A percentile compares a stretch with the other conserved stretches of the same genome.
Conservation (phyloP, 2,888 invertebrate species). For the Deilephila porcellus region DNA sequence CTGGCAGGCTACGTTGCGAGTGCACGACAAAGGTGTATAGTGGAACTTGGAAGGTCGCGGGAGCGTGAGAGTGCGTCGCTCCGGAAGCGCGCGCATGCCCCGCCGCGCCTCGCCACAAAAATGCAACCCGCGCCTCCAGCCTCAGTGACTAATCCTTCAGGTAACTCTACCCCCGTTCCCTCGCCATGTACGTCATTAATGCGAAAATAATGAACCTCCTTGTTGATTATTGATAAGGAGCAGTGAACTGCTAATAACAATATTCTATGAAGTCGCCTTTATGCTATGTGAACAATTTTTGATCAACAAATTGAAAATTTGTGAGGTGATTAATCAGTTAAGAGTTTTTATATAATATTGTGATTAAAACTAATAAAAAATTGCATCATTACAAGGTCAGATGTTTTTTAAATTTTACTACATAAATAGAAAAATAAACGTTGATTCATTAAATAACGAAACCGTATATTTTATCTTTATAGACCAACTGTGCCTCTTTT, state of each 20-base stretch:
- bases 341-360: too few relatives aligned
- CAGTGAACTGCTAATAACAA: not conserved
- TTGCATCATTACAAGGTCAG: too few relatives aligned
- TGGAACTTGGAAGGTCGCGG: constrained; percentile 7
- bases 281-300: too few relatives aligned
- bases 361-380: too few relatives aligned
- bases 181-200: not conserved
- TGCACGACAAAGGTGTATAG: not conserved
- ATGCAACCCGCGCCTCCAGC: not conserved
- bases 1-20: not conserved
- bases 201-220: not conserved
- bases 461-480: too few relatives aligned
- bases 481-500: too few relatives aligned
- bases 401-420: too few relatives aligned
- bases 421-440: too few relatives aligned
- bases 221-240: not conserved
- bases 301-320: too few relatives aligned
- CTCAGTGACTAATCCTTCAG: not conserved
- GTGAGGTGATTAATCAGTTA: too few relatives aligned
- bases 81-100: constrained; percentile 43
- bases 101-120: constrained; percentile 6
- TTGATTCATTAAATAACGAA: too few relatives aligned
- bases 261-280: too few relatives aligned
- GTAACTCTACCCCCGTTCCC: not conserved
- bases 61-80: constrained; percentile 43